phyloP scores from a whole-genome alignment of 1,140 invertebrate genomes.

The Calephelis virginiensis region DNA sequence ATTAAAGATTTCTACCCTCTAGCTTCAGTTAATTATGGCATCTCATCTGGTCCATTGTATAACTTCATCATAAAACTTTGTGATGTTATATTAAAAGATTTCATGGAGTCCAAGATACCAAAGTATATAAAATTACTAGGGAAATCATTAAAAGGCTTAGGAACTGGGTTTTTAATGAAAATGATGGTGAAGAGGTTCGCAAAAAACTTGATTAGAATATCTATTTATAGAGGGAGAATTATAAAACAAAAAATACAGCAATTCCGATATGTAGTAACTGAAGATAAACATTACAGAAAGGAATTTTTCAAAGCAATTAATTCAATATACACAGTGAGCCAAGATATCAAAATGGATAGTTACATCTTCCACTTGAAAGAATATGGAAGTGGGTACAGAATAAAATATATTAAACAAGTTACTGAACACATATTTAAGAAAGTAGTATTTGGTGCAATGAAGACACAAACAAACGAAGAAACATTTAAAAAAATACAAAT shows the following conservation, averaged over 20 bases:
- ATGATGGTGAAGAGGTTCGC: conserved; percentile 29
- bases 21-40: neutral
- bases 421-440: conserved; percentile 34
- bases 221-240: conserved; percentile 22
- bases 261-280: conserved; percentile 29
- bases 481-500: conserved; percentile 31
- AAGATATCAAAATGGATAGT: conserved; percentile 37
- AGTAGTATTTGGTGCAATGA: conserved; percentile 37
- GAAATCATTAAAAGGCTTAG: conserved; percentile 31
- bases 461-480: conserved; percentile 27
- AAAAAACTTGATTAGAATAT: conserved; percentile 30
- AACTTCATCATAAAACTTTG: conserved; percentile 35
- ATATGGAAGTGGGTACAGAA: conserved; percentile 24
- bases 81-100: conserved; percentile 32
- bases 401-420: conserved; percentile 26
- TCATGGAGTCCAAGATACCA: conserved; percentile 28
- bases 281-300: conserved; percentile 27
- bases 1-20: neutral
- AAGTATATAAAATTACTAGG: conserved; percentile 31
- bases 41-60: conserved; percentile 26
- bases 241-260: conserved; percentile 27
- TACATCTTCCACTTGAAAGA: conserved; percentile 37
- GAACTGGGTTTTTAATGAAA: conserved; percentile 34
- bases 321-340: conserved; percentile 26
- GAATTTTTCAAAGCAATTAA: conserved; percentile 36